Percentiles rank a stretch among this genome's conserved stretches.
These are phyloP conservation scores for Enteromius treurensis DNA, from an alignment of 2,797 vertebrate genomes.

Conservation along the genomic window DNA sequence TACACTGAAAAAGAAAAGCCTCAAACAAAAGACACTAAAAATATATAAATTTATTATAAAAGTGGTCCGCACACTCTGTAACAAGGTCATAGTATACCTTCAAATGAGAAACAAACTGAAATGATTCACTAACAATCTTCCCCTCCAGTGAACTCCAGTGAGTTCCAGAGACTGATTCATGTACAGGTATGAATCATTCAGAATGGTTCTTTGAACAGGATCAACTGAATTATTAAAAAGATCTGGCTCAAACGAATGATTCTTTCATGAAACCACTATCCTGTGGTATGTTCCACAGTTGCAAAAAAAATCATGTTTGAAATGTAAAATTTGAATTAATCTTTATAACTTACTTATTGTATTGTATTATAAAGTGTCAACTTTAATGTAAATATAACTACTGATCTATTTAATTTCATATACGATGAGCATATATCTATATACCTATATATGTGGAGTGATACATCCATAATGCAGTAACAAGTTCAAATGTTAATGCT, in stretches of 20 bases:
- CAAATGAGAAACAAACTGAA: neutral
- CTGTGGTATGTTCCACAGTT: neutral
- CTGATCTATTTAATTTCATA: neutral
- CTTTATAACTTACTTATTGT: neutral
- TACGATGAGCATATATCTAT: neutral
- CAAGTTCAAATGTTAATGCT: constrained; percentile 13
- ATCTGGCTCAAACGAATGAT: neutral
- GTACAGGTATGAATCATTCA: neutral
- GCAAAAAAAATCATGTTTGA: neutral
- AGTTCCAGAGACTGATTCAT: neutral
- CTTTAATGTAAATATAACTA: neutral
- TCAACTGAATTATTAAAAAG: constrained; percentile 5
- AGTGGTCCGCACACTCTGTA: neutral
- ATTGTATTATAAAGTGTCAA: neutral
- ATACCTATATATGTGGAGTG: neutral
- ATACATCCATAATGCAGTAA: constrained; percentile 19
- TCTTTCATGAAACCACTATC: neutral
- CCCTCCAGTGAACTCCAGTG: neutral
- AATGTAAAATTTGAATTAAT: neutral
- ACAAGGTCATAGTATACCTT: neutral
- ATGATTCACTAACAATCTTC: neutral
- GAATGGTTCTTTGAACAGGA: neutral
- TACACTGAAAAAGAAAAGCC: neutral
- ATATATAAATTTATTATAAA: neutral
- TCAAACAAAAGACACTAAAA: neutral